Evolutionary conservation across 2,888 invertebrate species (phyloP), one percentile per base, ranked within the genome.

Genomic region (Drosophila prolongata): DNA sequence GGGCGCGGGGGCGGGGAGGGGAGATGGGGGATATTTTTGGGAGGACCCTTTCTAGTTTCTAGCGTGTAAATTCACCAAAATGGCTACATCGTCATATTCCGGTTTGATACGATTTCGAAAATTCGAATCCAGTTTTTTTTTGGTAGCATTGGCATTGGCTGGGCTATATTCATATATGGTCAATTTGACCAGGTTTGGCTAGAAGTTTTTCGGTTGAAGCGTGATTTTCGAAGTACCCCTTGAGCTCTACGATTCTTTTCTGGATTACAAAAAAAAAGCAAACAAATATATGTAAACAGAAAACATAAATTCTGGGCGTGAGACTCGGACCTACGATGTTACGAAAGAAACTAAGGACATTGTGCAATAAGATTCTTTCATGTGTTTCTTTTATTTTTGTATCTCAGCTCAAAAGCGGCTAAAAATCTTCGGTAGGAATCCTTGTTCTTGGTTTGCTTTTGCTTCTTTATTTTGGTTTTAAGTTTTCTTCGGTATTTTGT

Each of bases 11-110:
- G 10, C 27, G 14, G 13, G 35, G 43, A n/a, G 6, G 13, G n/a
- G 38, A 13, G 10, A n/a, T 49, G 53, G 35, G 24, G 27, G 38
- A 30, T 19, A 37, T 27, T 27, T 34, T 38, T 27, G 8, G n/a
- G 37, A n/a, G 47, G 24, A 35, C 62, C 59, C 37, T 46, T 37
- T 47, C 24, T 61, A 49, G 49, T 37, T 62, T 10, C 53, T 54
- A 43, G 43, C 49, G 27, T 80, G 71, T 79, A 82, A 77, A 79
- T 72, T 58, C 78, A 78, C 77, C 61, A 77, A 79, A 83, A 78
- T 42, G 50, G 49, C 55, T 54, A 42, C 35, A 30, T 37, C 62
- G 9, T 60, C 19, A 38, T 16, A 11, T 3, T 61, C 35, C 16
- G 54, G 40, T 44, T 60, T 43, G 34, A 35, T 27, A 47, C 49